Conservation (phyloP, 1,140 invertebrate genomes). For the Drosophila auraria region DNA sequence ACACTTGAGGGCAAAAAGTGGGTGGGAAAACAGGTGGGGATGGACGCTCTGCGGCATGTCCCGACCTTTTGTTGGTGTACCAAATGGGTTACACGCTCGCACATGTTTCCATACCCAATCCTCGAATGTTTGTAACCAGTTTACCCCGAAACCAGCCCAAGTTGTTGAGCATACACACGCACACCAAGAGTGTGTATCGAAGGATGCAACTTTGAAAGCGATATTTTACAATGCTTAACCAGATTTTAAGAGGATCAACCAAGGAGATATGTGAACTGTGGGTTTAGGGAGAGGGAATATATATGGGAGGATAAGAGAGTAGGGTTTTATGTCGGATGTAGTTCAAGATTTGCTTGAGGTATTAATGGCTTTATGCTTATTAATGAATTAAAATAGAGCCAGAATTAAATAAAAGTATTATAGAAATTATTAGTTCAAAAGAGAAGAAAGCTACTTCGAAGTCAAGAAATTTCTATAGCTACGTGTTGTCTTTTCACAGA, state of each 20-base stretch:
- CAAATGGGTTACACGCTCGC: conserved; percentile 77
- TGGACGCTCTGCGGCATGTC: conserved; percentile 5
- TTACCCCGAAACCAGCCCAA: conserved; percentile 8
- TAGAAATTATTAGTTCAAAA: neutral
- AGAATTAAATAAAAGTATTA: neutral
- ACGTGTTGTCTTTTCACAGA: no score
- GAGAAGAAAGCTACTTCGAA: no score
- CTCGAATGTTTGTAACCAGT: conserved; percentile 37
- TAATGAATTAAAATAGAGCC: neutral
- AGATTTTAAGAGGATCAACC: conserved; percentile 43
- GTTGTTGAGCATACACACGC: conserved; percentile 38
- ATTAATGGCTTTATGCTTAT: no score
- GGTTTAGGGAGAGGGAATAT: neutral
- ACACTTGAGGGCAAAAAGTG: conserved; percentile 19
- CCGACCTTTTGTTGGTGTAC: conserved; percentile 61
- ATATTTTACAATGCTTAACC: conserved; percentile 16
- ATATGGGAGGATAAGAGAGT: no score
- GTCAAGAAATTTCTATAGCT: no score
- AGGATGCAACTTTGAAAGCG: neutral
- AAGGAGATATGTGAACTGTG: neutral
- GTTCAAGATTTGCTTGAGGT: no score
- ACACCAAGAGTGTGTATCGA: conserved; percentile 14
- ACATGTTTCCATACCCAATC: conserved; percentile 52
- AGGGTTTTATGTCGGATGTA: no score
- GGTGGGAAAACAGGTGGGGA: conserved; percentile 44